Percentiles rank a stretch among this genome's conserved stretches.
Conservation (phyloP, 35 echinoderm and acorn worm genomes). For the Diadema setosum region DNA sequence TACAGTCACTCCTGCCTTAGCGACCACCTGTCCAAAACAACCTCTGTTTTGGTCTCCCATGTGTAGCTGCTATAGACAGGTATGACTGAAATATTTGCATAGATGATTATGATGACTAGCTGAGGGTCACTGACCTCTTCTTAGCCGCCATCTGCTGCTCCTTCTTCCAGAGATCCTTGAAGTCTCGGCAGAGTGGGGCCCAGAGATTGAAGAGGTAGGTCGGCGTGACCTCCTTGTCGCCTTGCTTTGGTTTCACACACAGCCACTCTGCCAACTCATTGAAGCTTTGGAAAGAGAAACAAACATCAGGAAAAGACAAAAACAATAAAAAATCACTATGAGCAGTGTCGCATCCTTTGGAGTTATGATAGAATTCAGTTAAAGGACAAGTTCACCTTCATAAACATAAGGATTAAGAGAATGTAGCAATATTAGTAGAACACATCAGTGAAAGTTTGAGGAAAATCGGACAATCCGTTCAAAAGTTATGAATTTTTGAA, state of each 20-base stretch:
- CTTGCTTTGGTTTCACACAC: constrained; percentile 78
- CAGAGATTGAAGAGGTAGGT: constrained; percentile 84
- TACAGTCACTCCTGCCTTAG: no score
- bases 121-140: constrained; percentile 57
- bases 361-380: not conserved
- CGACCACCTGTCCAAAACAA: no score
- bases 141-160: constrained; percentile 79
- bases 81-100: no score
- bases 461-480: no score
- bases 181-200: constrained; percentile 84
- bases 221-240: constrained; percentile 70
- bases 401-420: no score
- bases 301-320: not conserved
- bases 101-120: no score
- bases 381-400: no score
- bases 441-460: no score
- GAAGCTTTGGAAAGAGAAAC: constrained; percentile 61
- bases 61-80: no score
- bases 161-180: constrained; percentile 98
- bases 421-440: no score
- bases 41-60: no score
- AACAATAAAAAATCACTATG: not conserved
- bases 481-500: no score
- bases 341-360: not conserved
- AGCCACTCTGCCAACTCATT: constrained; percentile 36